Conservation (phyloP, 2,797 vertebrate species). For the Macropus fuliginosus region DNA sequence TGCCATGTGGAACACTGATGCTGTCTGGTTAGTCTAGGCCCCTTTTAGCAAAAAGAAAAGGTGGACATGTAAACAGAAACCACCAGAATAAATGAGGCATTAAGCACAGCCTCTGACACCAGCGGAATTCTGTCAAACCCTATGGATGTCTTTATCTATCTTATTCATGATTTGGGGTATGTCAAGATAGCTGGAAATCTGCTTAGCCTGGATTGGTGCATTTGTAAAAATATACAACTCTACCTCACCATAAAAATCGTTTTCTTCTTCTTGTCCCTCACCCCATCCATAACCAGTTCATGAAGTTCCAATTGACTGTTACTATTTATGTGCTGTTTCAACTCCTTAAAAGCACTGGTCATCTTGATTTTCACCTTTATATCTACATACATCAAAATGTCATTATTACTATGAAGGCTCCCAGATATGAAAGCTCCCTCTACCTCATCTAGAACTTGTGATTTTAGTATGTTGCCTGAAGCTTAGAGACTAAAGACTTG, state of each 20-base stretch:
- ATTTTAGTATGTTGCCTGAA: not conserved
- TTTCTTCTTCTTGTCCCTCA: not conserved
- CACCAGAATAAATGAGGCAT: not conserved
- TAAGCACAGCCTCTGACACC: not conserved
- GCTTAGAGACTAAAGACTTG: not conserved
- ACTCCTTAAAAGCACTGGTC: not conserved
- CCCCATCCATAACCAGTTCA: not conserved
- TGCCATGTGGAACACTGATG: not conserved
- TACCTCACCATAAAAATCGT: not conserved
- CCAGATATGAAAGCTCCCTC: not conserved
- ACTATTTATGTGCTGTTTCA: not conserved
- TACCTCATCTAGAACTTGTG: not conserved
- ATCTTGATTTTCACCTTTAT: not conserved
- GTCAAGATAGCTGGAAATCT: not conserved
- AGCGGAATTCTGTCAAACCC: not conserved
- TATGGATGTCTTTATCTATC: not conserved
- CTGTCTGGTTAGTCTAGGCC: not conserved
- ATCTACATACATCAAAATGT: not conserved
- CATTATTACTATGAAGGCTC: not conserved
- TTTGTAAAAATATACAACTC: not conserved
- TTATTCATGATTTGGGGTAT: not conserved
- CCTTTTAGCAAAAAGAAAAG: not conserved
- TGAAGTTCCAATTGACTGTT: not conserved
- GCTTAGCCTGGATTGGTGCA: not conserved
- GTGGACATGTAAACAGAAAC: not conserved